These are phyloP conservation scores for Masnerella sp. DNA, from an alignment of 2,888 invertebrate genomes.

Conservation along the genomic window DNA sequence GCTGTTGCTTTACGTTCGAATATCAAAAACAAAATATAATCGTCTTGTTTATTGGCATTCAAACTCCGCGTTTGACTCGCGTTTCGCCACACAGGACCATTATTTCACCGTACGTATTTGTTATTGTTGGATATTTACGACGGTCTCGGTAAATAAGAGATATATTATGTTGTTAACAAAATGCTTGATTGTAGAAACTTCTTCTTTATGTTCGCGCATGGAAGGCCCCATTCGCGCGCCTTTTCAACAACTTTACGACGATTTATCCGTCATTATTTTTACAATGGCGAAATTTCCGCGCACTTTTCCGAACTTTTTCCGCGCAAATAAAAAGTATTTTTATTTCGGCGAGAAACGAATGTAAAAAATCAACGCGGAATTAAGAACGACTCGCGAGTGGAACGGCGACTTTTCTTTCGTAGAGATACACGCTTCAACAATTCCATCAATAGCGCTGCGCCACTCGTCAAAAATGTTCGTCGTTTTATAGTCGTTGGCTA, in stretches of 20 bases:
- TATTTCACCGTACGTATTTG: conserved; percentile 30
- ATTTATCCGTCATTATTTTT: conserved; percentile 24
- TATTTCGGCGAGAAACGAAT: background rate
- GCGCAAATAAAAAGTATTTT: background rate
- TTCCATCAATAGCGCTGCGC: conserved; percentile 5
- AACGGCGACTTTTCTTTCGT: background rate
- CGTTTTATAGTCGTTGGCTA: conserved; percentile 15
- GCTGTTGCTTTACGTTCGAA: conserved; percentile 34
- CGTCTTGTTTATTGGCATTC: conserved; percentile 51
- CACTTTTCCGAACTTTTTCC: background rate
- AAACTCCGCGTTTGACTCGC: conserved; percentile 21
- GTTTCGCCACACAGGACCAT: conserved; percentile 33
- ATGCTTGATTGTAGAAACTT: conserved; percentile 19
- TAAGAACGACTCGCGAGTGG: conserved; percentile 4
- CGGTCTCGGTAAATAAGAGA: conserved; percentile 34
- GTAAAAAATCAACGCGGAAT: conserved; percentile 1
- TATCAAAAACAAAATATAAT: conserved; percentile 50
- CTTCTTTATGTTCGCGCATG: conserved; percentile 18
- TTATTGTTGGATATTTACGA: conserved; percentile 42
- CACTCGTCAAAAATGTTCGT: conserved; percentile 19
- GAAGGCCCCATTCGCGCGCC: background rate
- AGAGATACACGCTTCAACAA: conserved; percentile 4
- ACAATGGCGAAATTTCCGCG: conserved; percentile 5
- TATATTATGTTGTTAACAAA: conserved; percentile 46
- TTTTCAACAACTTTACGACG: conserved; percentile 19